These are phyloP conservation scores for Nestor notabilis DNA, from an alignment of 2,113 vertebrate species.

Conservation along the genomic window DNA sequence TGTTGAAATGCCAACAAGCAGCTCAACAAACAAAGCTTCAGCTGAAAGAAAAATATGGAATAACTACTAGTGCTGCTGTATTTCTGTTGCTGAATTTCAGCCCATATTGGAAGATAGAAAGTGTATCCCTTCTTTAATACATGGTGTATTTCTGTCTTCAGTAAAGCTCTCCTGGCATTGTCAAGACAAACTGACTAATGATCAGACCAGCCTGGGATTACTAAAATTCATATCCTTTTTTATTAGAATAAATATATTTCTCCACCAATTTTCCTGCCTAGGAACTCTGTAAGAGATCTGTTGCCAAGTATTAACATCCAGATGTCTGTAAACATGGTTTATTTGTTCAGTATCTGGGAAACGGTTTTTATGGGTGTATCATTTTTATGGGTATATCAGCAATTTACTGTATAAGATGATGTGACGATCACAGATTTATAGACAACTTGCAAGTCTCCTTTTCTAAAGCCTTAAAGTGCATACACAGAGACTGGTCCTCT, in stretches of 20 bases:
- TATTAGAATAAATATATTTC: neutral
- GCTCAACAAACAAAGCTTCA: neutral
- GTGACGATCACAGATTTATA: neutral
- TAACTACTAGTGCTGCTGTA: neutral
- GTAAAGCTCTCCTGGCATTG: neutral
- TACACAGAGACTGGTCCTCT: neutral
- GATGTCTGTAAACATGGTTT: neutral
- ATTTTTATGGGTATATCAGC: neutral
- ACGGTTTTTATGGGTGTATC: neutral
- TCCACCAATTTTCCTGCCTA: neutral
- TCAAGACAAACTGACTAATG: neutral
- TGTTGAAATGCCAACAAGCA: neutral
- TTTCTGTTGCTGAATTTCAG: neutral
- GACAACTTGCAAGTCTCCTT: neutral
- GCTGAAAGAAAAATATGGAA: neutral
- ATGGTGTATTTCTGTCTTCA: neutral
- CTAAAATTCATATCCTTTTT: neutral
- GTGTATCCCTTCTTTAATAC: neutral
- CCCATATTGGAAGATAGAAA: neutral
- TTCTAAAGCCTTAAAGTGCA: neutral
- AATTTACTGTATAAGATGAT: neutral
- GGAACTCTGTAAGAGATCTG: neutral
- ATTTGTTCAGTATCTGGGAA: neutral
- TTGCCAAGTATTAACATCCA: neutral
- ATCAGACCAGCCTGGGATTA: neutral